Evolutionary conservation across 2,797 vertebrate genomes (phyloP).

Genomic region (Coluber constrictor): DNA sequence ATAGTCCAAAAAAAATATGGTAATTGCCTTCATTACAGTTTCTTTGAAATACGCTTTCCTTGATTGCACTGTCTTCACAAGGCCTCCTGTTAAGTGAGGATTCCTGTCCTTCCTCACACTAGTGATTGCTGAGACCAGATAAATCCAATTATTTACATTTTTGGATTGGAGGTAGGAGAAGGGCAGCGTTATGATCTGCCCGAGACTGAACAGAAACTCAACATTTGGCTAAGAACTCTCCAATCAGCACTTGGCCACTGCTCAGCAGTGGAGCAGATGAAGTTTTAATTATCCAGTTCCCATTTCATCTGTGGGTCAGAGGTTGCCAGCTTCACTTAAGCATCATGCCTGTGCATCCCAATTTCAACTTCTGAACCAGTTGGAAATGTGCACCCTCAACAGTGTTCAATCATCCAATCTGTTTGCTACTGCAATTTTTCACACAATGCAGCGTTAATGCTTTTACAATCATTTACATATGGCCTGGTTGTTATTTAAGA

Average conservation of each 20-base stretch:
- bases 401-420: conserved; percentile 21
- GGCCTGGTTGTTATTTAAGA: conserved; percentile 59
- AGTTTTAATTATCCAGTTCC: neutral
- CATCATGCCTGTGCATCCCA: neutral
- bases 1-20: too few species aligned
- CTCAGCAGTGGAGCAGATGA: neutral
- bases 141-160: neutral
- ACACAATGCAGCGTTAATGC: conserved; percentile 40
- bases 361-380: accelerated
- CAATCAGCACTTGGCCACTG: neutral
- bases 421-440: conserved; percentile 33
- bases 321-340: conserved; percentile 1
- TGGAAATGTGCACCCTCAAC: neutral
- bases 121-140: neutral
- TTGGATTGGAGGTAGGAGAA: neutral
- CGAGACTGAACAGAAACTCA: neutral
- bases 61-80: neutral
- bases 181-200: neutral
- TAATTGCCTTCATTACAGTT: neutral
- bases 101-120: neutral
- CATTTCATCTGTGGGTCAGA: conserved; percentile 17
- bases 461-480: conserved; percentile 53
- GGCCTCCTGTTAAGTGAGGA: neutral
- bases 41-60: neutral
- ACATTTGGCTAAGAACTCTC: conserved; percentile 10